phyloP scores from a whole-genome alignment of 2,888 invertebrate species.

The Philaethria dido region DNA sequence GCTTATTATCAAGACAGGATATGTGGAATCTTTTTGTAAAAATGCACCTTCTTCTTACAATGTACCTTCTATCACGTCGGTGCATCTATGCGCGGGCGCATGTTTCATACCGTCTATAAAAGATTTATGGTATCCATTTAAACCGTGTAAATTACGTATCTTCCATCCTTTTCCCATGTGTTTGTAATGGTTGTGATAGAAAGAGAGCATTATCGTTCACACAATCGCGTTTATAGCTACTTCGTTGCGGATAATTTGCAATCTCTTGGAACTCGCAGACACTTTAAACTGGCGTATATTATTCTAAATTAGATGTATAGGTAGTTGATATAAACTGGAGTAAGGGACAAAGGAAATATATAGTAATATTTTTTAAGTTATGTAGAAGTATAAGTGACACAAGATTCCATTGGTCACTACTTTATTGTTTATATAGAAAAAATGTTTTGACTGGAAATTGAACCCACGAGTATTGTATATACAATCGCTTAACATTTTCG shows the following conservation, averaged over 20 bases:
- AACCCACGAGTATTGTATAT: too few relatives aligned
- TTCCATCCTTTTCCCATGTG: slow-evolving; percentile 53
- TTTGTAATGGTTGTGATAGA: slow-evolving; percentile 24
- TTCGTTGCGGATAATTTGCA: slow-evolving; percentile 26
- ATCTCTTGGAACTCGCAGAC: slow-evolving; percentile 19
- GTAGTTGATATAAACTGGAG: slow-evolving; percentile 16
- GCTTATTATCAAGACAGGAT: slow-evolving; percentile 35
- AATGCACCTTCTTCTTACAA: slow-evolving; percentile 33
- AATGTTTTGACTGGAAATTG: too few relatives aligned
- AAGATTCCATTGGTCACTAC: too few relatives aligned
- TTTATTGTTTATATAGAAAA: too few relatives aligned
- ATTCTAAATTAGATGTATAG: slow-evolving; percentile 21
- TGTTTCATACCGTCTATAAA: slow-evolving; percentile 62
- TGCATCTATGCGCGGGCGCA: slow-evolving; percentile 64
- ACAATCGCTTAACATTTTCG: too few relatives aligned
- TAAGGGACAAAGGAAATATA: background rate
- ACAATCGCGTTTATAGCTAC: slow-evolving; percentile 33
- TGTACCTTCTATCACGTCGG: slow-evolving; percentile 44
- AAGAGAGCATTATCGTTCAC: slow-evolving; percentile 33
- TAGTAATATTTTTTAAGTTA: too few relatives aligned
- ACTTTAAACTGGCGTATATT: slow-evolving; percentile 22
- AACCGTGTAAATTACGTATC: slow-evolving; percentile 62
- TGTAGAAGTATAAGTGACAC: too few relatives aligned
- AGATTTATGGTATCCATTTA: slow-evolving; percentile 70
- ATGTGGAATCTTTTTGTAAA: slow-evolving; percentile 33